Conservation (phyloP, 2,113 vertebrate genomes). For the Muntiacus muntjak region DNA sequence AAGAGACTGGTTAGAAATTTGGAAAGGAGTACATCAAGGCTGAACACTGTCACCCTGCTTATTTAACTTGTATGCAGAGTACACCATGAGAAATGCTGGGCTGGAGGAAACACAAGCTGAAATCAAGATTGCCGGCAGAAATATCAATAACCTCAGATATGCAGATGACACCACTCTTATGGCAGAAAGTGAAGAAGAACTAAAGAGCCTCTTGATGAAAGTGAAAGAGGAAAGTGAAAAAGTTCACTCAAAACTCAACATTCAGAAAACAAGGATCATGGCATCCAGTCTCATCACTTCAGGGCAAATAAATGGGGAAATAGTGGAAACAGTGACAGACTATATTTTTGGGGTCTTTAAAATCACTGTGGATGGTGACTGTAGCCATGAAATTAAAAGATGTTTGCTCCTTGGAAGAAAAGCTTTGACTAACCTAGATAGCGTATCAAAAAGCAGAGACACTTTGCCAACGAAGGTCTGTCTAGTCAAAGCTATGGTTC, state of each 20-base stretch:
- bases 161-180: neutral
- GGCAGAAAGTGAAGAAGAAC: neutral
- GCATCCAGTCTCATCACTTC: neutral
- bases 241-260: neutral
- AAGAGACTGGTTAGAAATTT: neutral
- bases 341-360: rapidly evolving
- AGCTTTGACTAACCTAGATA: neutral
- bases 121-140: neutral
- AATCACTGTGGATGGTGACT: neutral
- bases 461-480: neutral
- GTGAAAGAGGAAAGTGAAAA: neutral
- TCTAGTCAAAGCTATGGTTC: neutral
- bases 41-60: neutral
- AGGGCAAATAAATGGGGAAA: neutral
- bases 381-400: neutral
- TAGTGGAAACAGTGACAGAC: neutral
- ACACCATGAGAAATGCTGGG: neutral
- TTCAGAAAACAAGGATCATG: neutral
- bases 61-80: neutral
- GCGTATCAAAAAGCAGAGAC: neutral
- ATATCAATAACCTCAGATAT: rapidly evolving
- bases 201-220: neutral
- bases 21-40: neutral
- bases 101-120: neutral
- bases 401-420: neutral